Base-by-base conservation (phyloP, 2,888 invertebrate species). In the Strigamia crassipes region DNA sequence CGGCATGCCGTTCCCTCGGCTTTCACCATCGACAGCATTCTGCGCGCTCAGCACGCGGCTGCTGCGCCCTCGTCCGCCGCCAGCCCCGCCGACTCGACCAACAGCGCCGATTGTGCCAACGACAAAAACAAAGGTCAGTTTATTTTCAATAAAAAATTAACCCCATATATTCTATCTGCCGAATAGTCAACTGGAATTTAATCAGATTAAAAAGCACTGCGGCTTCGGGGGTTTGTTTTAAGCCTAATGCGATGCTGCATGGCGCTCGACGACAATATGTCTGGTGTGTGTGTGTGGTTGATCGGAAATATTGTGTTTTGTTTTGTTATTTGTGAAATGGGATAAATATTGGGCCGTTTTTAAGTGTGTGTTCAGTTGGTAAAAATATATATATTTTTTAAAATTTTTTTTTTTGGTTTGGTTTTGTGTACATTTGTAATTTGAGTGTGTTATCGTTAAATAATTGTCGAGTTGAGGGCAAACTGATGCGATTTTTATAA, bases 1-100 rank as follows among this genome's bases (percentile, higher is more conserved):
- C 79, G 23, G 41, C 79, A 79, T 23, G 41, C 38, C 79, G 38
- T 79, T 15, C 41, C 79, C 15, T 31, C 78, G 23, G 78, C 78
- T 4, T 79, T 79, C 79, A 79, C 79, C 79, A 79, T 79, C 79
- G 79, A 79, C 79, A 41, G 79, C 79, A 79, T 79, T 41, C 79
- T 79, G n/a, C 38, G 79, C 23, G 31, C 79, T 9, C 79, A 79
- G 41, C 79, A 79, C 38, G 41, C 41, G 41, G 79, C 41, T 18
- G 79, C 79, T 15, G 79, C 79, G 13, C 23, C 79, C n/a, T 18
- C 42, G 34, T 31, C 42, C 3, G 78, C 78, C 78, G 42, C 23
- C 42, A 38, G 41, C 42, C 38, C 41, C 79, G 42, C 38, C 79
- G 42, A 23, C 13, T 79, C 79, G 18, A 23, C 34, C 38, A 42